Evolutionary conservation across 2,888 invertebrate species (phyloP), one percentile per base, ranked within the genome.

Genomic region (Drosophila vallismaia): DNA sequence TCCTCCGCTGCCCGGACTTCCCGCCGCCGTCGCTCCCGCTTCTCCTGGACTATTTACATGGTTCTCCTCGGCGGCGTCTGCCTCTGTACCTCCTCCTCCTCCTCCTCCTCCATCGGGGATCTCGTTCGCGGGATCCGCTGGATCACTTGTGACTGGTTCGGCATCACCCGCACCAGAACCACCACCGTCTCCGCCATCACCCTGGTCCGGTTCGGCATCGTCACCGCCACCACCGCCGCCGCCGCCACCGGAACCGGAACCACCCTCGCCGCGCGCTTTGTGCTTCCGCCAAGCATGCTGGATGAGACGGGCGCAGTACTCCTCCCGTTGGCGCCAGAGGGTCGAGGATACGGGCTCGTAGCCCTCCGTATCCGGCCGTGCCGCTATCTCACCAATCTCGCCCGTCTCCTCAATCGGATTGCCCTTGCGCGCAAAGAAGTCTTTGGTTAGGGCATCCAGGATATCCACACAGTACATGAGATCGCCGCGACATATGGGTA

Each of bases 401-500:
- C 95, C 96, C 60, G 97, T 95, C 92, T 98, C 98, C 92, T 98
- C 98, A 89, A 98, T 97, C 7, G 97, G 96, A 92, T 97, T 97
- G 88, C 97, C 97, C 91, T 98, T 98, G 72, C 98, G 94, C 79
- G 97, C 98, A 92, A 99, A 97, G 94, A 99, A 99, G 94, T 99
- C 98, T 93, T 98, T 98, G 72, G 99, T 99, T 88, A 99, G 94
- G 76, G 98, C 98, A 93, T 99, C 99, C 91, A 99, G 94, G 90
- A 99, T 98, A 93, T 99, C 99, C 91, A 98, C 98, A 93, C 99
- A 99, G 94, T 97, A 98, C 95, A 98, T 97, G 93, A 96, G 94
- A 92, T 99, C 98, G 81, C 97, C 97, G 92, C 98, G 97, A 93
- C 98, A 99, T 92, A 99, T 99, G 79, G 99, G 97, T 92, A 99